A percentile compares a stretch with the other conserved stretches of the same genome.
These are phyloP conservation scores for Diarsia brunnea DNA, from an alignment of 2,888 invertebrate genomes.

Conservation along the genomic window DNA sequence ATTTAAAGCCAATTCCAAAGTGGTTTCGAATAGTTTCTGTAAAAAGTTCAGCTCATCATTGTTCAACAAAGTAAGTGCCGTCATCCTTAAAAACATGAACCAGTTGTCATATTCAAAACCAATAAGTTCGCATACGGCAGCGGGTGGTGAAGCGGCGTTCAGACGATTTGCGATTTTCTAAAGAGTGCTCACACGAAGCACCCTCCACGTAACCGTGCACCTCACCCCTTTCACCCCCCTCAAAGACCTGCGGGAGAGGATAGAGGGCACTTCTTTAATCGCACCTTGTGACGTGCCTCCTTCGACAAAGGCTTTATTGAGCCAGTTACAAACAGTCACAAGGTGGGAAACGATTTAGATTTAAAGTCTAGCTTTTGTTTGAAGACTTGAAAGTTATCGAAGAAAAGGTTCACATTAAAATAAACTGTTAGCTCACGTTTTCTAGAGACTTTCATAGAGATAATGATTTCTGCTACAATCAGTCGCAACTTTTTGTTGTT, in stretches of 20 bases:
- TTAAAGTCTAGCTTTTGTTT: constrained; percentile 54
- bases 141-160: constrained; percentile 42
- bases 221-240: constrained; percentile 43
- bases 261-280: constrained; percentile 72
- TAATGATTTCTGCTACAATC: not conserved
- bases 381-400: constrained; percentile 1
- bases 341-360: constrained; percentile 58
- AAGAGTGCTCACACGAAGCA: constrained; percentile 83
- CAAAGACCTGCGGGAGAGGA: constrained; percentile 48
- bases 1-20: not conserved
- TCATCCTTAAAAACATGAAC: constrained; percentile 22
- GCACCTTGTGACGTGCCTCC: constrained; percentile 58
- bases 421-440: constrained; percentile 6
- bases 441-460: not conserved
- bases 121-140: constrained; percentile 59
- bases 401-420: not conserved
- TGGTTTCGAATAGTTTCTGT: not conserved
- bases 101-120: constrained; percentile 53
- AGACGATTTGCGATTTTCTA: constrained; percentile 79
- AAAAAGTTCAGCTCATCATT: not conserved
- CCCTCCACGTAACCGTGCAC: constrained; percentile 81
- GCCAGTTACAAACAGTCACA: constrained; percentile 52
- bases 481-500: not conserved
- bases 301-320: constrained; percentile 63
- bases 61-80: constrained; percentile 21